Percentiles rank a stretch among this genome's conserved stretches.
Conservation (phyloP, 2,797 vertebrate species). For the Megaceryle alcyon region DNA sequence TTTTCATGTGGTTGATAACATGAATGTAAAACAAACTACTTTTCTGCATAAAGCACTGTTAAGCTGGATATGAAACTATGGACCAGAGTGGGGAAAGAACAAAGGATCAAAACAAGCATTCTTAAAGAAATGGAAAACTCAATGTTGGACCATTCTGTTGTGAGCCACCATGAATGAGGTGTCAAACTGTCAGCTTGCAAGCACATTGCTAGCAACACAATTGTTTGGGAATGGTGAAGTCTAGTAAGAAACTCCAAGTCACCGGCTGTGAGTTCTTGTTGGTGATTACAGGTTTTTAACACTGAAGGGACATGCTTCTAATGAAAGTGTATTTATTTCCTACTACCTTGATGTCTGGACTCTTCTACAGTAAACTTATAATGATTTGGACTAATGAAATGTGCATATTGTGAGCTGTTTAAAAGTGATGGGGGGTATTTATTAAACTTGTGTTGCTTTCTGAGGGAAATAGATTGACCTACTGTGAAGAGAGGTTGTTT, state of each 20-base stretch:
- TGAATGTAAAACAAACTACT: constrained; percentile 31
- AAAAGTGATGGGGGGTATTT: neutral
- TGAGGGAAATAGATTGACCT: neutral
- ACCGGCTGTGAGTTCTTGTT: neutral
- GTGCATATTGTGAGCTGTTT: constrained; percentile 51
- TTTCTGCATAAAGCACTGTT: constrained; percentile 32
- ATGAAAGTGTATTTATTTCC: constrained; percentile 56
- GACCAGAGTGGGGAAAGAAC: constrained; percentile 44
- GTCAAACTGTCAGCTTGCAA: neutral
- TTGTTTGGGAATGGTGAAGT: constrained; percentile 17
- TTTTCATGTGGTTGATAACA: constrained; percentile 39
- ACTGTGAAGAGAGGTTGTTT: constrained; percentile 32
- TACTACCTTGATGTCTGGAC: constrained; percentile 60
- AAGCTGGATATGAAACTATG: constrained; percentile 40
- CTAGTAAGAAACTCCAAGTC: neutral
- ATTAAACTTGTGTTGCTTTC: constrained; percentile 24
- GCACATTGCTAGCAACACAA: neutral
- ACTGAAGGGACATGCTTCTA: constrained; percentile 48
- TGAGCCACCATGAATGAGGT: neutral
- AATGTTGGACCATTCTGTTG: neutral
- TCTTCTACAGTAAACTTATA: constrained; percentile 59
- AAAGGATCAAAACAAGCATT: constrained; percentile 22
- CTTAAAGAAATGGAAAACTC: neutral
- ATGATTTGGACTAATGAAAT: constrained; percentile 31
- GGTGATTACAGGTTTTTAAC: constrained; percentile 30